Conservation (phyloP, 2,113 vertebrate species). For the Cephalopholis sonnerati region DNA sequence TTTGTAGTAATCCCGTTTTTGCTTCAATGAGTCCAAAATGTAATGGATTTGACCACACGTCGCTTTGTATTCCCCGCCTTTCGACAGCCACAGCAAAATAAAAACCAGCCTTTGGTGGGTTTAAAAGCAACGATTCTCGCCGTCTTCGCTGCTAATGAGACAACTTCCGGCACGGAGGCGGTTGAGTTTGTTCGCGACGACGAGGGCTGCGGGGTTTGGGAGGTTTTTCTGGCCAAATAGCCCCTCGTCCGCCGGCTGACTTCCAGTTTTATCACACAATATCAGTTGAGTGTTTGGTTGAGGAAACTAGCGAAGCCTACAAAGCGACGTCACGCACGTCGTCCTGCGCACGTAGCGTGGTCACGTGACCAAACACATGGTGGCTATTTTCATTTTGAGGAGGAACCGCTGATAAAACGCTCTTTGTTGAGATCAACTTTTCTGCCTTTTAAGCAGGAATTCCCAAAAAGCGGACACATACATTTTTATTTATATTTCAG, state of each 20-base stretch:
- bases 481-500: not conserved
- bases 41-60: constrained; percentile 47
- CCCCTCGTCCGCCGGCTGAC: constrained; percentile 53
- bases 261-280: constrained; percentile 69
- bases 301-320: constrained; percentile 78
- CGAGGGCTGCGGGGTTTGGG: not conserved
- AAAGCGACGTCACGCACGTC: constrained; percentile 72
- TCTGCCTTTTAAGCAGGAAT: not conserved
- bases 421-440: not conserved
- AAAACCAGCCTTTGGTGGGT: constrained; percentile 53
- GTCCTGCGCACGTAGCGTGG: constrained; percentile 59
- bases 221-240: constrained; percentile 14
- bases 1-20: constrained; percentile 53
- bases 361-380: constrained; percentile 84
- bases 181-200: not conserved
- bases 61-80: constrained; percentile 84
- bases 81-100: constrained; percentile 52
- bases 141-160: constrained; percentile 15
- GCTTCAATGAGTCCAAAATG: constrained; percentile 40
- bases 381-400: constrained; percentile 63
- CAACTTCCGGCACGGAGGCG: not conserved
- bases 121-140: constrained; percentile 29
- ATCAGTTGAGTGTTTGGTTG: constrained; percentile 74
- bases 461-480: not conserved
- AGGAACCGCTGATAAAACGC: too few relatives aligned